Percentiles rank a stretch among this genome's conserved stretches.
Conservation (phyloP, 2,797 vertebrate species). For the Lutjanus campechanus region DNA sequence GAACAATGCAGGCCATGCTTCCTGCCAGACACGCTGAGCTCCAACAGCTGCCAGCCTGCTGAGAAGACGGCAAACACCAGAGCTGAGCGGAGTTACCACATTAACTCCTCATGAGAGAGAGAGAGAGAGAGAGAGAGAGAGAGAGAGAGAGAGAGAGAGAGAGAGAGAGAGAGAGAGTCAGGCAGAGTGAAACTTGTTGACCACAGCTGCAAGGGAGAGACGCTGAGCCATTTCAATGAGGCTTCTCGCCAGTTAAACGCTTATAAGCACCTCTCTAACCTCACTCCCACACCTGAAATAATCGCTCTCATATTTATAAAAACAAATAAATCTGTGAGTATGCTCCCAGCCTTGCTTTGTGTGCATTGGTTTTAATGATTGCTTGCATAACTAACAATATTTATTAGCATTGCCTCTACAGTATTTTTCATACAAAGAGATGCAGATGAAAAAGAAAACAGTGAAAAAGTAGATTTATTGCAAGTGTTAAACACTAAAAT, state of each 20-base stretch:
- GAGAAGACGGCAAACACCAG: conserved; percentile 26
- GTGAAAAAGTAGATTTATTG: neutral
- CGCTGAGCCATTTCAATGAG: neutral
- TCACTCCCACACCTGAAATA: conserved; percentile 42
- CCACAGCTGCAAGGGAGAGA: neutral
- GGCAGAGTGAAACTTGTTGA: conserved; percentile 10
- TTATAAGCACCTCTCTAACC: conserved; percentile 22
- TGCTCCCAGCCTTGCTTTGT: conserved; percentile 33
- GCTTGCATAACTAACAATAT: conserved; percentile 15
- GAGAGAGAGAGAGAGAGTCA: conserved; percentile 7
- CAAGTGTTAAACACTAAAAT: neutral
- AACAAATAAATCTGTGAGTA: conserved; percentile 36
- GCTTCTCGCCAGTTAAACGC: conserved; percentile 24
- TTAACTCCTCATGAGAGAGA: conserved; percentile 16
- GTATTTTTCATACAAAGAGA: conserved; percentile 9
- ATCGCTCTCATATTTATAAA: conserved; percentile 36
- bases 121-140: conserved; percentile 28
- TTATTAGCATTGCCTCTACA: conserved; percentile 16
- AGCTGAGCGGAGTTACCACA: conserved; percentile 25
- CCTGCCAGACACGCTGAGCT: conserved; percentile 9
- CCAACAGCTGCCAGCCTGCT: conserved; percentile 27
- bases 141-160: conserved; percentile 20
- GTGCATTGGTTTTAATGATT: conserved; percentile 28
- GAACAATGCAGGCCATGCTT: neutral
- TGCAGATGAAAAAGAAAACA: neutral